Evolutionary conservation across 1,140 invertebrate species (phyloP).

Genomic region (Camponotus pennsylvanicus): DNA sequence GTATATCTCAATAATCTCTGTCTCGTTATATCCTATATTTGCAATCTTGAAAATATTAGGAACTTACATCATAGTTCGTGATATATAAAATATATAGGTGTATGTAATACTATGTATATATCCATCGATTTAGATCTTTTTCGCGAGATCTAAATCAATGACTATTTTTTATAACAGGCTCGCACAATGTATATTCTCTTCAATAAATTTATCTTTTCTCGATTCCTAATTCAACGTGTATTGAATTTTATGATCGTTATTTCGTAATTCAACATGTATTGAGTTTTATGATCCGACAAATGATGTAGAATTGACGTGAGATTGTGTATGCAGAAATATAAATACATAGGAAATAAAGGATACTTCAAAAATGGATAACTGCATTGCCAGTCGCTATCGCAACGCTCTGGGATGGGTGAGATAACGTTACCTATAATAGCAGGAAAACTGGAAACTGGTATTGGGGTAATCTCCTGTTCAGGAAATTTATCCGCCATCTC

Average conservation of each 20-base stretch:
- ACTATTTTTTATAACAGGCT: background rate
- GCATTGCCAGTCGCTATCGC: constrained; percentile 58
- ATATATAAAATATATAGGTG: background rate
- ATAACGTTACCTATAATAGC: constrained; percentile 70
- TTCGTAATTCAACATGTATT: background rate
- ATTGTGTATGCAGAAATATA: constrained; percentile 41
- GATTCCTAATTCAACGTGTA: background rate
- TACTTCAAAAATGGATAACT: constrained; percentile 62
- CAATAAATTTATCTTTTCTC: constrained; percentile 6
- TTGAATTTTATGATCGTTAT: constrained; percentile 37
- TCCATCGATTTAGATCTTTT: background rate
- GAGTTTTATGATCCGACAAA: constrained; percentile 49
- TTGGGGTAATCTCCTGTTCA: constrained; percentile 81
- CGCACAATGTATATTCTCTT: background rate
- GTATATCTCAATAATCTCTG: background rate
- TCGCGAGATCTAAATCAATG: constrained; percentile 9
- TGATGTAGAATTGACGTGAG: constrained; percentile 21
- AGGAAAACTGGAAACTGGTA: constrained; percentile 76
- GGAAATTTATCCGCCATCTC: constrained; percentile 81
- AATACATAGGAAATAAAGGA: constrained; percentile 31
- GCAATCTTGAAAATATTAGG: background rate
- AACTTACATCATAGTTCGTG: background rate
- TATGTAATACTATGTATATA: background rate
- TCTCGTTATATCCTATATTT: background rate
- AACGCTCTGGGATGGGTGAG: constrained; percentile 30